These are phyloP conservation scores for Porites divaricata DNA, from an alignment of 92 coral and sea anemone genomes.

Conservation along the genomic window DNA sequence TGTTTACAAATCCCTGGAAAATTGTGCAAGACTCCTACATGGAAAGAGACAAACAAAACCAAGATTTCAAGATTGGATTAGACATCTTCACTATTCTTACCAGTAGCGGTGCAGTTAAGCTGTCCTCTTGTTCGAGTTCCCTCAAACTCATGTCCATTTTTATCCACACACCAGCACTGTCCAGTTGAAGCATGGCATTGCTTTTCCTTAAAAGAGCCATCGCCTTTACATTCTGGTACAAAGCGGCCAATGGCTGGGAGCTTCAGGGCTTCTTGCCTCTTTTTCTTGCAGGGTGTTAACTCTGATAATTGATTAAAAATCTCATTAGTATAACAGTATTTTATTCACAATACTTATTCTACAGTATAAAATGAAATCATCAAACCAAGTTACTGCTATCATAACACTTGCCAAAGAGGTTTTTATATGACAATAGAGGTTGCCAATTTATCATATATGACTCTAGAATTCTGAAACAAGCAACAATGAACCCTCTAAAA, in stretches of 20 bases:
- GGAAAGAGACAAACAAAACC: neutral
- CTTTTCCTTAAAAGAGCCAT: conserved; percentile 85
- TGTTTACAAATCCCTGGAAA: too few relatives aligned
- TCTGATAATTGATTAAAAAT: conserved; percentile 34
- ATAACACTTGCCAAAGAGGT: too few relatives aligned
- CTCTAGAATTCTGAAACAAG: too few relatives aligned
- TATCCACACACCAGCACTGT: conserved; percentile 97
- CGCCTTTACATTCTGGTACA: conserved; percentile 87
- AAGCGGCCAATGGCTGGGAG: conserved; percentile 86
- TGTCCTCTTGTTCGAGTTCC: conserved; percentile 72
- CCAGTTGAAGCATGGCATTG: conserved; percentile 95
- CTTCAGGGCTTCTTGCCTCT: conserved; percentile 71
- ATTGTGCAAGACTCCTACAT: too few relatives aligned
- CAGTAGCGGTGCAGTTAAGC: conserved; percentile 66
- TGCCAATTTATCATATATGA: too few relatives aligned
- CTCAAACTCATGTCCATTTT: conserved; percentile 83
- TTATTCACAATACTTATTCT: neutral
- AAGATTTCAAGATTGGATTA: neutral
- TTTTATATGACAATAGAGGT: too few relatives aligned
- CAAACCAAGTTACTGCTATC: too few relatives aligned
- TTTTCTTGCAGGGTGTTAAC: conserved; percentile 77
- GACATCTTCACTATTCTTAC: conserved; percentile 6
- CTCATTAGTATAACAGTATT: neutral
- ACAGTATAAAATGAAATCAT: neutral
- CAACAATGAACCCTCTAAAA: too few relatives aligned